phyloP scores from a whole-genome alignment of 2,888 invertebrate genomes.

The Idaea aversata region DNA sequence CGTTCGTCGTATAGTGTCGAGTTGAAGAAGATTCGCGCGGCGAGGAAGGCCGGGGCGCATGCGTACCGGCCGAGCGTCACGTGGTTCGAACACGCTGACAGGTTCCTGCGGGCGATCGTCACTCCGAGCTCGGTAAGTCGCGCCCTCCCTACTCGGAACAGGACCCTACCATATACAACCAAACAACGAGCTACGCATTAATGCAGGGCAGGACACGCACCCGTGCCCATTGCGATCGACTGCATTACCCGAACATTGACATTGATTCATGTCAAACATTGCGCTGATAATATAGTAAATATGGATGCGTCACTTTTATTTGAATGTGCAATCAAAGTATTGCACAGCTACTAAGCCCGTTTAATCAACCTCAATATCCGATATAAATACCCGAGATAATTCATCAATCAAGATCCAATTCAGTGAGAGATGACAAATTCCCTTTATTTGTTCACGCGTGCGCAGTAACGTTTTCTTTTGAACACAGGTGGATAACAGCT shows the following conservation, averaged over 20 bases:
- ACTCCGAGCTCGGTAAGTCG: slow-evolving; percentile 76
- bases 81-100: slow-evolving; percentile 80
- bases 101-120: slow-evolving; percentile 78
- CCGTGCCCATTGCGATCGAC: not conserved
- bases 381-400: not conserved
- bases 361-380: not conserved
- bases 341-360: not conserved
- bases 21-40: slow-evolving; percentile 78
- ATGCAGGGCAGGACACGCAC: not conserved
- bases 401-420: not conserved
- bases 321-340: not conserved
- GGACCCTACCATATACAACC: not conserved
- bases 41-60: slow-evolving; percentile 77
- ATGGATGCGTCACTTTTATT: not conserved
- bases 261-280: not conserved
- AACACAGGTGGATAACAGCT: slow-evolving; percentile 70
- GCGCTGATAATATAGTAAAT: not conserved
- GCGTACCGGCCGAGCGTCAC: slow-evolving; percentile 79
- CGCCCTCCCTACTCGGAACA: not conserved
- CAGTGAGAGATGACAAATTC: not conserved
- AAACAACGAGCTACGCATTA: not conserved
- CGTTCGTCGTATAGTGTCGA: slow-evolving; percentile 78
- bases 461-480: slow-evolving; percentile 41
- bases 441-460: slow-evolving; percentile 29
- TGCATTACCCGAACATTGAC: not conserved